Evolutionary conservation across 1,140 invertebrate species (phyloP), one percentile per base, ranked within the genome.

Genomic region (Sminthurinus signatus): DNA sequence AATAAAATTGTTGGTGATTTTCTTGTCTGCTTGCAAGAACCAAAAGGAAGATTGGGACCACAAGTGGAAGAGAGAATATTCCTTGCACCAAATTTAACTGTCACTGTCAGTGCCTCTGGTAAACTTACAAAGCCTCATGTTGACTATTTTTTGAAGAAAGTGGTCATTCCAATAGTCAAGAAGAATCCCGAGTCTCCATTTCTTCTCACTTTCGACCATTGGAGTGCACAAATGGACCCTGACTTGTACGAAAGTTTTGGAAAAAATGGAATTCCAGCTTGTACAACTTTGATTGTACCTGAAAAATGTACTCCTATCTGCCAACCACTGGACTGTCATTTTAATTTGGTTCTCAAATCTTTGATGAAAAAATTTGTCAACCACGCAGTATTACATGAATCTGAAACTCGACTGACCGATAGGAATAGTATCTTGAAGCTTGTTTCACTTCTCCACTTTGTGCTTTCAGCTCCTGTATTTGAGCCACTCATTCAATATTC

Each of bases 1-100:
- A 58, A 2, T 15, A 64, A 64, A 29, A 42, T 21, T 44, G 43
- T 61, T 25, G 63, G 62, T n/a, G 43, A 65, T 27, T 42, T 69
- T 2, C 66, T 57, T 36, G 19, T 69, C 19, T 65, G 63, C 23
- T 39, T 69, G 4, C 67, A 66, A 28, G 64, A 69, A 48, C 5
- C 14, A 19, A 54, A 19, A 25, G 67, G 67, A 25, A 39, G 23
- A 19, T 44, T 69, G 15, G 63, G 63, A 15, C 64, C 58, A 28
- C 2, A 43, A 23, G 64, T 66, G 12, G 25, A 58, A 46, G 32
- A 43, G 1, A 21, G 12, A 12, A 21, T 63, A 2, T 63, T 60
- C 42, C 12, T 10, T 4, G 51, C 55, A 5, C 60, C 64, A 27
- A 66, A 66, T 62, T 50, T 69, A 5, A 44, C 43, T 2, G 19